phyloP scores from a whole-genome alignment of 2,888 invertebrate genomes.

The Marronus borbonicus region DNA sequence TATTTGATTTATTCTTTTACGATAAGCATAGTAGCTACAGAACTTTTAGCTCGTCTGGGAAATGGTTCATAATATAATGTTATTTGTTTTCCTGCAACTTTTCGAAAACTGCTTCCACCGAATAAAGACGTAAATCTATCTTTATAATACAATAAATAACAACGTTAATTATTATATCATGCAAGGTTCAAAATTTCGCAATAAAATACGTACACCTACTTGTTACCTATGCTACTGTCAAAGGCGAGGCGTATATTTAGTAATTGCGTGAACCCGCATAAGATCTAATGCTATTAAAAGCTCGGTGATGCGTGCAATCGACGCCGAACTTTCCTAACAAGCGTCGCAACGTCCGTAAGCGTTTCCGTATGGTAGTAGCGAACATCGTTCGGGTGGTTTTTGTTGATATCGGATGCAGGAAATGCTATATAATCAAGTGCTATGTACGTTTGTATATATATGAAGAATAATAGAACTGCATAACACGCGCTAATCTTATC shows the following conservation, averaged over 20 bases:
- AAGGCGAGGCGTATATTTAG: neutral
- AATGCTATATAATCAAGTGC: neutral
- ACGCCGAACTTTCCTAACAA: slow-evolving; percentile 33
- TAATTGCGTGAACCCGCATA: slow-evolving; percentile 27
- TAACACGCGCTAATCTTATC: neutral
- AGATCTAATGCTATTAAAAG: neutral
- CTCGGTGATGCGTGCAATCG: slow-evolving; percentile 26
- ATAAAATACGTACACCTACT: neutral
- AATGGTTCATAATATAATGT: no score
- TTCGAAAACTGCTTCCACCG: no score
- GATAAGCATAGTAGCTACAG: no score
- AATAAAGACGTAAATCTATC: no score
- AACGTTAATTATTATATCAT: neutral
- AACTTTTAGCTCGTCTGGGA: no score
- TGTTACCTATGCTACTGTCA: neutral
- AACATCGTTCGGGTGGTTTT: neutral
- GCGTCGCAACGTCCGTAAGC: neutral
- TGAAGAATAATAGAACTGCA: slow-evolving; percentile 4
- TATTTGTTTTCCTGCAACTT: no score
- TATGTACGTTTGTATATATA: neutral
- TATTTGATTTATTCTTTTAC: no score
- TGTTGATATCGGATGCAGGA: neutral
- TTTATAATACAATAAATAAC: no score
- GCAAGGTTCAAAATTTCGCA: neutral
- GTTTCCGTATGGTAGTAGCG: neutral